These are phyloP conservation scores for Stenodera caucasica DNA, from an alignment of 2,888 invertebrate species.

Conservation along the genomic window DNA sequence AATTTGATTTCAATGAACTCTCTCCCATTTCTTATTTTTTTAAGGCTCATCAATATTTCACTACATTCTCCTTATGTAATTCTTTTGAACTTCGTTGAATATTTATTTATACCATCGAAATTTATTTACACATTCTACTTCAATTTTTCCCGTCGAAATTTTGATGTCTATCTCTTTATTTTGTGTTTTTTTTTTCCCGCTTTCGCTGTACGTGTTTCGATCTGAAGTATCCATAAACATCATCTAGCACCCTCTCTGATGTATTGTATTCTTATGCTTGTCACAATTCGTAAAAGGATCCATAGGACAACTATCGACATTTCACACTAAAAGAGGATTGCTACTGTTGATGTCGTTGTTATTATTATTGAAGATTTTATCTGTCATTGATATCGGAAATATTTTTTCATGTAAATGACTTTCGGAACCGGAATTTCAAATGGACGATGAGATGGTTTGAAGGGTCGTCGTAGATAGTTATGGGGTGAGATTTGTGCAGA, in stretches of 20 bases:
- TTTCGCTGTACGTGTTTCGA: slow-evolving; percentile 21
- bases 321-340: neutral
- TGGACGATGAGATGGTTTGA: slow-evolving; percentile 7
- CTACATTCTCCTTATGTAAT: neutral
- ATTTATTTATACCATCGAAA: neutral
- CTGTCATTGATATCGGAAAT: slow-evolving; percentile 32
- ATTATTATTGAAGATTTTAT: slow-evolving; percentile 14
- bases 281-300: slow-evolving; percentile 9
- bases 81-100: neutral
- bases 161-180: too few relatives aligned
- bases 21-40: too few relatives aligned
- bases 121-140: neutral
- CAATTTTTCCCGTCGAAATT: too few relatives aligned
- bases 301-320: neutral
- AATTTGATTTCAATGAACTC: neutral
- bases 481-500: neutral
- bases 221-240: slow-evolving; percentile 25
- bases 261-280: neutral
- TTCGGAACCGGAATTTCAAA: slow-evolving; percentile 28
- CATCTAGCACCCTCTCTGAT: slow-evolving; percentile 9
- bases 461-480: neutral
- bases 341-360: neutral
- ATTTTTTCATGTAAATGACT: slow-evolving; percentile 34
- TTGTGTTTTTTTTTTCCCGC: neutral
- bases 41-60: too few relatives aligned